Conservation (phyloP, 2,797 vertebrate species). For the Anguilla pacifica region DNA sequence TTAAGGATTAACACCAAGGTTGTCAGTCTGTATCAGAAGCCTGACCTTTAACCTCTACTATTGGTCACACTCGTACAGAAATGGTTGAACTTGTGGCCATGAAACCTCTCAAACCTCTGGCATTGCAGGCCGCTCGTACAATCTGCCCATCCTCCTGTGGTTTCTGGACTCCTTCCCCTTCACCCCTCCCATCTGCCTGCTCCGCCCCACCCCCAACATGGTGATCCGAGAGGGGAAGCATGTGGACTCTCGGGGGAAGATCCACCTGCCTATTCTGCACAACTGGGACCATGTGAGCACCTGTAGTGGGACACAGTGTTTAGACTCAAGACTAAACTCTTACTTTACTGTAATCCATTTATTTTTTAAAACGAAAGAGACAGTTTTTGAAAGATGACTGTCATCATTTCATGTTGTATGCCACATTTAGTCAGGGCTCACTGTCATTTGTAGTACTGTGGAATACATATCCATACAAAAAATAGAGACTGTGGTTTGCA, state of each 20-base stretch:
- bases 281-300: constrained; percentile 90
- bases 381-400: no score
- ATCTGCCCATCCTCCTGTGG: constrained; percentile 91
- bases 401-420: no score
- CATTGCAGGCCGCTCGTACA: constrained; percentile 82
- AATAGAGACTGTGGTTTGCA: not conserved
- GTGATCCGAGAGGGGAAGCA: constrained; percentile 88
- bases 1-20: not conserved
- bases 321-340: not conserved
- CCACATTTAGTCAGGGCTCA: not conserved
- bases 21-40: no score
- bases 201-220: constrained; percentile 90
- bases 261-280: constrained; percentile 86
- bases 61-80: not conserved
- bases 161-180: constrained; percentile 95
- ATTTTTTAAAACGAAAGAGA: no score
- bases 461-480: not conserved
- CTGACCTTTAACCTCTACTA: not conserved
- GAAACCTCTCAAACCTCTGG: not conserved
- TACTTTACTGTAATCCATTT: no score
- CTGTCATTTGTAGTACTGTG: not conserved
- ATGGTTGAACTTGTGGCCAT: not conserved
- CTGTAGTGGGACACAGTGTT: not conserved
- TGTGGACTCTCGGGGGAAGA: constrained; percentile 83
- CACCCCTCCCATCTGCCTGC: constrained; percentile 90